Evolutionary conservation across 2,888 invertebrate genomes (phyloP), one percentile per base, ranked within the genome.

Genomic region (Megaustenia siamemsis): DNA sequence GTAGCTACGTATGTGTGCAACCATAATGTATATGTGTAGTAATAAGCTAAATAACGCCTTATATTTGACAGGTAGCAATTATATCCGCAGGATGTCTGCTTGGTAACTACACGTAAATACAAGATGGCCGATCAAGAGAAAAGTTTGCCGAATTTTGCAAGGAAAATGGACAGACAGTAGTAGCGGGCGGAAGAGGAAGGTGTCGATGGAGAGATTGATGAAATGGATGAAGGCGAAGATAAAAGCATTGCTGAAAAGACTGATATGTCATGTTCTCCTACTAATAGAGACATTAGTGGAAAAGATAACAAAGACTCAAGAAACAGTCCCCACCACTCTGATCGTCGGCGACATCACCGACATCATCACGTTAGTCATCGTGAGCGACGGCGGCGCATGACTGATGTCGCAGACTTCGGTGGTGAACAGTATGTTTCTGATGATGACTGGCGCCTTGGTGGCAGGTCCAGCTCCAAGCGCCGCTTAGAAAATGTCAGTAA

Each of bases 321-420:
- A 80, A 73, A 82, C 45, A 53, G 49, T 40, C 32, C 18, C 24
- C 18, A 5, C 43, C 53, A 49, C 38, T 77, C 83, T 28, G 68
- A 68, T 38, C 76, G 83, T n/a, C 60, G 83, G 35, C 83, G 73
- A 1, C 76, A 77, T 18, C 83, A 83, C 24, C 83, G 73, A 53
- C 83, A 68, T 63, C 83, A 68, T 32, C 76, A 83, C 56, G 68
- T 49, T 32, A 49, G 63, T 63, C 76, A 75, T 10, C 43, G 66
- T 35, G 56, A 77, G 28, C 63, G 77, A 15, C 43, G 77, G 49
- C 43, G 76, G 35, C 66, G 83, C 28, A 68, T 77, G 3, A 49
- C 73, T n/a, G 73, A 60, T n/a, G 60, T 18, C 12, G 40, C 60
- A 77, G 66, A 76, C 38, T 38, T 18, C 40, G 66, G n/a, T 32